These are phyloP conservation scores for Girardinus metallicus DNA, from an alignment of 2,797 vertebrate species.

Conservation along the genomic window DNA sequence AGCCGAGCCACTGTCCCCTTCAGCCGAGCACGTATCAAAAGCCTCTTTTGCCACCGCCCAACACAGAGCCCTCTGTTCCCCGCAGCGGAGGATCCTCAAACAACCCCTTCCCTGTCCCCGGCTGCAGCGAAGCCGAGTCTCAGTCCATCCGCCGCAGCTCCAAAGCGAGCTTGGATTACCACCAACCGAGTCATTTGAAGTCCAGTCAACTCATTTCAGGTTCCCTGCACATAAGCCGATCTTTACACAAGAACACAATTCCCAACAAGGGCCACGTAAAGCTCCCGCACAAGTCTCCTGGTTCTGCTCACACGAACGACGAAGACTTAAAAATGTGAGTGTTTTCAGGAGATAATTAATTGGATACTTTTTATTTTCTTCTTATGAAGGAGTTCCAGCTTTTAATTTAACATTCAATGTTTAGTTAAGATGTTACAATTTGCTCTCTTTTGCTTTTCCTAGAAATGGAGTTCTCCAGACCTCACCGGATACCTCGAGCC, in stretches of 20 bases:
- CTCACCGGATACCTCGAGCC: constrained; percentile 71
- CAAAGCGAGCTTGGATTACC: constrained; percentile 18
- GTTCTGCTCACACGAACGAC: constrained; percentile 54
- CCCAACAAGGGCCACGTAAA: constrained; percentile 46
- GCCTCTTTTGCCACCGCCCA: constrained; percentile 43
- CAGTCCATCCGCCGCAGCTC: constrained; percentile 44
- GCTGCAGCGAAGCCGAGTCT: constrained; percentile 37
- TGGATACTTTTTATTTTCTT: neutral
- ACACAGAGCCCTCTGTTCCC: constrained; percentile 35
- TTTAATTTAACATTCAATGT: neutral
- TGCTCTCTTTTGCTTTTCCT: constrained; percentile 10
- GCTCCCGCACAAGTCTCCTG: constrained; percentile 26
- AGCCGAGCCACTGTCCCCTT: constrained; percentile 75
- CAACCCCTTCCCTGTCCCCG: constrained; percentile 27
- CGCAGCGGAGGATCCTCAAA: constrained; percentile 30
- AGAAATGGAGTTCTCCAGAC: constrained; percentile 78
- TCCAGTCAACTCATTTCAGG: constrained; percentile 40
- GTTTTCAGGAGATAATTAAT: neutral
- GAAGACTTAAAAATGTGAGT: constrained; percentile 90
- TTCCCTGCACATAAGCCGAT: constrained; percentile 31
- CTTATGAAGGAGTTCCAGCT: neutral
- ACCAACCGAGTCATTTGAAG: constrained; percentile 23
- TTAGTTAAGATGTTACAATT: neutral
- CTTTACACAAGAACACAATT: constrained; percentile 20
- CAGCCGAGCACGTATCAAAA: constrained; percentile 48